Conservation (phyloP, 2,113 vertebrate genomes). For the Uria lomvia region DNA sequence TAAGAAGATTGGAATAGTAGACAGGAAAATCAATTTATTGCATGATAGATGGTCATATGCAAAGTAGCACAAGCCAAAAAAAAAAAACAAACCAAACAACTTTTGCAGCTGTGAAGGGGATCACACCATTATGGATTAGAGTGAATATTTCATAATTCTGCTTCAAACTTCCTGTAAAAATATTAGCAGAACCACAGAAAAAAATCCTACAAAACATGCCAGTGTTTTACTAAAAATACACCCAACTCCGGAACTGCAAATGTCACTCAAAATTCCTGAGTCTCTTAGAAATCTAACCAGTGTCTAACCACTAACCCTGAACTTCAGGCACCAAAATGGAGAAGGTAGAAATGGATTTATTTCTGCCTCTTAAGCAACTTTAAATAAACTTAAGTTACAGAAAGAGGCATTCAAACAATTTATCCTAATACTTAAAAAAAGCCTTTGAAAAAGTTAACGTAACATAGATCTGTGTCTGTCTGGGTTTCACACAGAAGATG, state of each 20-base stretch:
- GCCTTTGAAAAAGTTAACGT: neutral
- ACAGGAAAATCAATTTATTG: conserved; percentile 21
- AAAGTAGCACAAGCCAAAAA: neutral
- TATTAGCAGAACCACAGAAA: neutral
- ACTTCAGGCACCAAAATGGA: neutral
- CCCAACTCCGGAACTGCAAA: neutral
- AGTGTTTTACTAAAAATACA: neutral
- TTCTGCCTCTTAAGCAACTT: neutral
- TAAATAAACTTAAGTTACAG: neutral
- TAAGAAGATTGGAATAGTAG: neutral
- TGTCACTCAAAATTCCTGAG: neutral
- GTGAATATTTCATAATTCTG: conserved; percentile 13
- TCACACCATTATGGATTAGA: neutral
- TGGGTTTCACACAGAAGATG: neutral
- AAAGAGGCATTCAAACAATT: neutral
- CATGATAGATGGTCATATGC: neutral
- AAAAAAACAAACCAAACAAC: neutral
- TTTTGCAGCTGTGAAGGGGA: neutral
- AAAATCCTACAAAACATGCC: neutral
- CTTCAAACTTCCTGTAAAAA: neutral
- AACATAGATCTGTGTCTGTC: neutral
- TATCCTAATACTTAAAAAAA: neutral
- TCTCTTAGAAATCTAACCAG: neutral
- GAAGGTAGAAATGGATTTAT: neutral
- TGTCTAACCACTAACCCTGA: neutral